phyloP scores from a whole-genome alignment of 1,140 invertebrate genomes.

The Lordiphosa mommai region DNA sequence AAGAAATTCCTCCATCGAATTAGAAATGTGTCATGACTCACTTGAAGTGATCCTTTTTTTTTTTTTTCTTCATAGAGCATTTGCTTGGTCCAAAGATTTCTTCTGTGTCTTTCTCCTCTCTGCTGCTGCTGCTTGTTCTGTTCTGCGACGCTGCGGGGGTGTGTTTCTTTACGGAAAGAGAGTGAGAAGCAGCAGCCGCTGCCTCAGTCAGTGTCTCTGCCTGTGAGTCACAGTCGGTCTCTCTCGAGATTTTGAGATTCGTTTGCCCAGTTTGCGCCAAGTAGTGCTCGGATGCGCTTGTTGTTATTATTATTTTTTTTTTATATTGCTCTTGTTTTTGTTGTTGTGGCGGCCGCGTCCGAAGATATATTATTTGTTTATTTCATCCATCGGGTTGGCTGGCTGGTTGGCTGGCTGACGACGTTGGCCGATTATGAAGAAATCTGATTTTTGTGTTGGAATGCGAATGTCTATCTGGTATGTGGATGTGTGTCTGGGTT shows the following conservation, averaged over 20 bases:
- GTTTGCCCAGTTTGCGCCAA: slow-evolving; percentile 34
- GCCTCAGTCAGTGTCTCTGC: slow-evolving; percentile 14
- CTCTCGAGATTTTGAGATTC: slow-evolving; percentile 29
- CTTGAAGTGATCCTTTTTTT: no score
- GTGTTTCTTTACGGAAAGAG: slow-evolving; percentile 25
- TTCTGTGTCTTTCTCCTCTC: no score
- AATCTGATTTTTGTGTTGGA: slow-evolving; percentile 73
- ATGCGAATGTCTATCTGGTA: slow-evolving; percentile 64
- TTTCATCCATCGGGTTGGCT: slow-evolving; percentile 36
- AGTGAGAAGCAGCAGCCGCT: slow-evolving; percentile 3
- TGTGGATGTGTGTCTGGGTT: slow-evolving; percentile 25
- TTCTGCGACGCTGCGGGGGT: slow-evolving; percentile 57
- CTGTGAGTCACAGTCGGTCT: slow-evolving; percentile 38
- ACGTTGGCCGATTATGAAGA: slow-evolving; percentile 51
- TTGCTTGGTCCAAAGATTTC: no score
- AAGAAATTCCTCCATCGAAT: no score
- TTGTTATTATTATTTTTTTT: slow-evolving; percentile 8
- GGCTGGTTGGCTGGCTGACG: slow-evolving; percentile 2
- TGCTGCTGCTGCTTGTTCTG: no score
- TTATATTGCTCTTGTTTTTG: slow-evolving; percentile 30
- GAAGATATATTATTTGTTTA: slow-evolving; percentile 53
- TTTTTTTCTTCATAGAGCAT: no score
- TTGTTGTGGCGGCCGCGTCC: slow-evolving; percentile 15
- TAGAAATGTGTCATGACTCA: no score
- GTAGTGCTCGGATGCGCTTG: slow-evolving; percentile 49